Conservation (phyloP, 2,113 vertebrate species). For the Cebidichthys violaceus region DNA sequence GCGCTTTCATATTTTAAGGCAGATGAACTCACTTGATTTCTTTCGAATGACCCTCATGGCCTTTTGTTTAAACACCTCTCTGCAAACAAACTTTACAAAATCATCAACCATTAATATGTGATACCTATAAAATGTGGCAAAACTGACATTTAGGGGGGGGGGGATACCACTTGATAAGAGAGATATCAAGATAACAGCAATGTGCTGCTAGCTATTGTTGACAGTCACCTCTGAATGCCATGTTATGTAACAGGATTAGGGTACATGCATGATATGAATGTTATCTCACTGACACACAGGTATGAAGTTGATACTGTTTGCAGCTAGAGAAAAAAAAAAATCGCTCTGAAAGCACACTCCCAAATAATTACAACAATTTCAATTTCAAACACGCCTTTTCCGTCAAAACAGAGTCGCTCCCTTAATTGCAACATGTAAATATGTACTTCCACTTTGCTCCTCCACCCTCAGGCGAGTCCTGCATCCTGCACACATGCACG, state of each 20-base stretch:
- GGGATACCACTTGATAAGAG: not conserved
- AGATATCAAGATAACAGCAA: not conserved
- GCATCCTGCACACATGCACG: not conserved
- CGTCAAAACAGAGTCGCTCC: not conserved
- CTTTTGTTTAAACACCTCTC: not conserved
- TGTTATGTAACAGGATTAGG: slow-evolving; percentile 33
- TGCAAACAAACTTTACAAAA: not conserved
- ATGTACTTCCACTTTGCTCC: not conserved
- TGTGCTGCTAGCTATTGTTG: not conserved
- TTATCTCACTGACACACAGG: not conserved
- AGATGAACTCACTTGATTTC: not conserved
- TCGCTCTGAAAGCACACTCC: not conserved
- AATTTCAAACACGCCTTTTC: not conserved
- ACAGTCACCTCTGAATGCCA: slow-evolving; percentile 19
- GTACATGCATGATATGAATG: slow-evolving; percentile 9
- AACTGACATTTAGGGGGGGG: not conserved
- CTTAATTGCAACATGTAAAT: not conserved
- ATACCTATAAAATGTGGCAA: not conserved
- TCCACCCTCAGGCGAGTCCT: not conserved
- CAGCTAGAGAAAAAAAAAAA: not conserved
- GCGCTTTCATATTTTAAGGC: not conserved
- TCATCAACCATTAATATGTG: not conserved
- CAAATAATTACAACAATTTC: not conserved
- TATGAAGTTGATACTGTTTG: not conserved
- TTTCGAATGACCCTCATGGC: not conserved